These are phyloP conservation scores for Perca fluviatilis DNA, from an alignment of 2,113 vertebrate species.

Conservation along the genomic window DNA sequence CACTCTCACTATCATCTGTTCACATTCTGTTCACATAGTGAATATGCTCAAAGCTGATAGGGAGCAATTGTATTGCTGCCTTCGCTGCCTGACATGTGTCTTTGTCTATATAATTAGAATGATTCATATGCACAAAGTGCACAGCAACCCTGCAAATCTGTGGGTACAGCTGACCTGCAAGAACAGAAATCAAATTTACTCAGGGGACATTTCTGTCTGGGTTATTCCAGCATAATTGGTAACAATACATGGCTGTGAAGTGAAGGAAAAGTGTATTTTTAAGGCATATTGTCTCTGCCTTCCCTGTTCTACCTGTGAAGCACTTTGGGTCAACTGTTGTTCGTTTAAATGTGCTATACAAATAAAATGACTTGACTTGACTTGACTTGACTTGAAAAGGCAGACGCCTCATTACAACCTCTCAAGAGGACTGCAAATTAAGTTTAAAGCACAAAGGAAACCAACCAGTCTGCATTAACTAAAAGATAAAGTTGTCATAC, in stretches of 20 bases:
- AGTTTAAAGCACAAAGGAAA: constrained; percentile 19
- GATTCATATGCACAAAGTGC: background rate
- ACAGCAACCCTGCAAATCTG: background rate
- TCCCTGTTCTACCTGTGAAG: no score
- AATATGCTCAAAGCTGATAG: background rate
- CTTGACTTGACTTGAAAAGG: no score
- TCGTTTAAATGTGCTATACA: no score
- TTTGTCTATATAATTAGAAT: constrained; percentile 6
- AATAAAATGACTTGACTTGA: no score
- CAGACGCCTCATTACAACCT: constrained; percentile 42
- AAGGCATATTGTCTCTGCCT: no score
- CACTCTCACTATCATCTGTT: background rate
- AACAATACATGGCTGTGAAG: constrained; percentile 20
- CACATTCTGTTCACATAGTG: background rate
- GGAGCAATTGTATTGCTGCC: background rate
- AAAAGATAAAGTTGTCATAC: constrained; percentile 6
- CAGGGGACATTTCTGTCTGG: background rate
- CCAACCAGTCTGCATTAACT: constrained; percentile 1
- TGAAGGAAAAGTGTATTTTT: no score
- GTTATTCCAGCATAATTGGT: constrained; percentile 33
- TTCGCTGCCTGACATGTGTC: background rate
- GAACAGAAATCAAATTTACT: background rate
- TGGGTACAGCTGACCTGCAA: background rate
- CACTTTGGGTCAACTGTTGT: no score
- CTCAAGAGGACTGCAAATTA: constrained; percentile 36